Base-by-base conservation (phyloP, 2,888 invertebrate species). In the Herminia tarsipennalis region DNA sequence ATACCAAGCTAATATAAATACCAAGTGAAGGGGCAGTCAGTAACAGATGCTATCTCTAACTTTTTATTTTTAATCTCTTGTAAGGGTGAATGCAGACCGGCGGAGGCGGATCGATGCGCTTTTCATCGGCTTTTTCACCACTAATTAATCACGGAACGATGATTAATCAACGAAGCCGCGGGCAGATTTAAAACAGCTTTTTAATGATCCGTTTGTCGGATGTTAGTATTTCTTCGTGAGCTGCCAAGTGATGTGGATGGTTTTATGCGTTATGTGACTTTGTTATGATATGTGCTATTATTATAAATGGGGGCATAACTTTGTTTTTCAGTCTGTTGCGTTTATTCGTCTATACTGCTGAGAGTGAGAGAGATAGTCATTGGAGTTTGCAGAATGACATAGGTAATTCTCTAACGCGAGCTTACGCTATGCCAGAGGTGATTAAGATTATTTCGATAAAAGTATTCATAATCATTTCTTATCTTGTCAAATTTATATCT, bases 191-290 rank as follows among this genome's bases (percentile, higher is more conserved):
- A 80, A 83, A 68, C 73, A 75, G 80, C 37, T 73, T 78, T 81
- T 82, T 85, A 87, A 87, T 85, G 85, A 86, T 85, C 74, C 83
- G 78, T 81, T 84, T 83, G 83, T 81, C 68, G 78, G 80, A 78
- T 70, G 73, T 68, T 78, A 72, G 76, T 80, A 73, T 78, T 83
- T 76, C 75, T 79, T 76, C 70, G 60, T 64, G 61, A 59, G 56
- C 51, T 48, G 72, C 73, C 78, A 73, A 76, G 76, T 76, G 78
- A 73, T 74, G 58, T 48, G 81, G 78, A 81, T 56, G 79, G 79
- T 55, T 75, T 82, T 77, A 76, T 79, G 71, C 77, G n/a, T n/a
- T n/a, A n/a, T n/a, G n/a, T n/a, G n/a, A n/a, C 65, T 66, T 66
- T 17, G 4, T 6, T 9, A 5, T 10, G 8, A 24, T 18, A 4